Conservation (phyloP, 2,113 vertebrate genomes). For the Bubo bubo region DNA sequence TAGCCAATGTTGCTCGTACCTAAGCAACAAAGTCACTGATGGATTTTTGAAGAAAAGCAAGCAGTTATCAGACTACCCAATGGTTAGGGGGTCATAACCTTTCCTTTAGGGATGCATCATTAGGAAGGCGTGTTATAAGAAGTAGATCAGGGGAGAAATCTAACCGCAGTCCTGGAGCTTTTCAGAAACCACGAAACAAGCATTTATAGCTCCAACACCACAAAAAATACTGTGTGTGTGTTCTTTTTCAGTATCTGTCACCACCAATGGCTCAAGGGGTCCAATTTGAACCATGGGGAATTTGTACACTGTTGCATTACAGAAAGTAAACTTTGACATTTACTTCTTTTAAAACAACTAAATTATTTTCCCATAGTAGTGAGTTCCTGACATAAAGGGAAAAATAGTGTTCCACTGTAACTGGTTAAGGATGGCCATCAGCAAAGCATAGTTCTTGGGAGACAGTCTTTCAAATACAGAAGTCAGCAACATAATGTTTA, state of each 20-base stretch:
- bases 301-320: background rate
- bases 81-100: background rate
- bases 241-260: background rate
- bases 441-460: background rate
- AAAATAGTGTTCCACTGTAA: background rate
- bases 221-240: fast-evolving
- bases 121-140: background rate
- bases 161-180: background rate
- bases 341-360: background rate
- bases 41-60: background rate
- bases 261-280: background rate
- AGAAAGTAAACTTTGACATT: background rate
- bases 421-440: background rate
- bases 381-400: background rate
- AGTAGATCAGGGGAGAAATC: background rate
- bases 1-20: background rate
- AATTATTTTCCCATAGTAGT: background rate
- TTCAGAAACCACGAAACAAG: background rate
- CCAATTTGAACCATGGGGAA: background rate
- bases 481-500: background rate
- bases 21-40: background rate
- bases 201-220: background rate
- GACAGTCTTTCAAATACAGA: background rate
- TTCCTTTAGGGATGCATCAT: background rate
- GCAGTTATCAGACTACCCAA: background rate